phyloP scores from a whole-genome alignment of 2,888 invertebrate species.

The Mactromeris polynyma region DNA sequence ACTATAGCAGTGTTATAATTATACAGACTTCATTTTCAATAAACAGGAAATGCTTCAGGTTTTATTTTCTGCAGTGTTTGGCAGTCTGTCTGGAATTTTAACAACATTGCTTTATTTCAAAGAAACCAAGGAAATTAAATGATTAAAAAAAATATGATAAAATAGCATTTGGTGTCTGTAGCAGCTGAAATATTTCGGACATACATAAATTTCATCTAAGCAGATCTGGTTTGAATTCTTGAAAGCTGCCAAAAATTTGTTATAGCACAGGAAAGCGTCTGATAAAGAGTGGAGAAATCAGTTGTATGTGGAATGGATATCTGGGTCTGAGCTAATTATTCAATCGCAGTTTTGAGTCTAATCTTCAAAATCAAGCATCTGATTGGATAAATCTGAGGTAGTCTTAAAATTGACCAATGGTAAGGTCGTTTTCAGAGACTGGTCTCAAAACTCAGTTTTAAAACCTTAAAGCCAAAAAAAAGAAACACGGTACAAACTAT shows the following conservation, averaged over 20 bases:
- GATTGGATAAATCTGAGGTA: too few species aligned
- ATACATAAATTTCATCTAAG: neutral
- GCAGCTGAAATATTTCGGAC: neutral
- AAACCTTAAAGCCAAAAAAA: too few species aligned
- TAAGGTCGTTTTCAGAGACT: too few species aligned
- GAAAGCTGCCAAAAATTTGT: neutral
- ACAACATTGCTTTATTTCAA: neutral
- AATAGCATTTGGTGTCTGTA: neutral
- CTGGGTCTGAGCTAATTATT: too few species aligned
- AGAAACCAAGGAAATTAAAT: neutral
- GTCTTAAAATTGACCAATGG: too few species aligned
- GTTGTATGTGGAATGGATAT: too few species aligned
- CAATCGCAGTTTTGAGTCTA: too few species aligned
- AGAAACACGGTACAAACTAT: too few species aligned
- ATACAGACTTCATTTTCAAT: neutral
- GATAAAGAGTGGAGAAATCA: neutral
- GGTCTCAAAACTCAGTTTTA: too few species aligned
- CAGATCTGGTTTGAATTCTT: neutral
- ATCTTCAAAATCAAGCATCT: too few species aligned
- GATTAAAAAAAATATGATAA: neutral
- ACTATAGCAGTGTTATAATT: neutral
- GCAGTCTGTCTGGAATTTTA: neutral
- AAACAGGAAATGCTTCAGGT: constrained; percentile 11
- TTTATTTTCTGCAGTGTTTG: constrained; percentile 5
- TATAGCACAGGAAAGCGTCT: neutral